phyloP scores from a whole-genome alignment of 2,888 invertebrate species.

The Pollenia griseotomentosa region DNA sequence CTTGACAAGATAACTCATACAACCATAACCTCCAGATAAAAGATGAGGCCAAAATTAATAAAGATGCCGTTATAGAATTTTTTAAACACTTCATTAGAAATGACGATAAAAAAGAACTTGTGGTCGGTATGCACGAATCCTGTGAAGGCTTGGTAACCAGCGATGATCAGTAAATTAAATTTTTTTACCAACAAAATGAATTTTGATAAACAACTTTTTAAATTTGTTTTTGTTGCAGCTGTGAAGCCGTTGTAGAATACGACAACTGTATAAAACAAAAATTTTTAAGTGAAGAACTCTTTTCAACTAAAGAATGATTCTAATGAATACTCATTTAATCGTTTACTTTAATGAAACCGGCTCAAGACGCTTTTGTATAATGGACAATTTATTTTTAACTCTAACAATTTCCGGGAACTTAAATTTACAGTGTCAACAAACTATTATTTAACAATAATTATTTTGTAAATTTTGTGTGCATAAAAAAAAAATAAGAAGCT shows the following conservation, averaged over 20 bases:
- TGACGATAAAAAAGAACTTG: constrained; percentile 77
- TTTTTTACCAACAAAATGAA: not conserved
- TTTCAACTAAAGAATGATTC: constrained; percentile 14
- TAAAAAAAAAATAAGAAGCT: too few species aligned
- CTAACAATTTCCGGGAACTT: constrained; percentile 38
- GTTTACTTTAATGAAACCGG: not conserved
- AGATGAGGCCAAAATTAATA: constrained; percentile 79
- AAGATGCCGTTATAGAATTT: constrained; percentile 77
- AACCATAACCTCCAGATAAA: constrained; percentile 76
- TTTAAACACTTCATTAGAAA: constrained; percentile 75
- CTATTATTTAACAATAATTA: not conserved
- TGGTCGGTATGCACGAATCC: constrained; percentile 74
- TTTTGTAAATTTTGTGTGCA: too few species aligned
- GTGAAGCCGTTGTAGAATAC: constrained; percentile 80
- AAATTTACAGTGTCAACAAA: constrained; percentile 52
- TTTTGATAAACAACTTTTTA: not conserved
- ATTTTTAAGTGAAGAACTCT: constrained; percentile 77
- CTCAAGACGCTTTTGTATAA: constrained; percentile 15
- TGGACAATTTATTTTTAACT: constrained; percentile 9
- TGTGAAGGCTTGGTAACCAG: constrained; percentile 78
- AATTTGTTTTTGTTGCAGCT: constrained; percentile 73
- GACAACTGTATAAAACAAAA: constrained; percentile 77
- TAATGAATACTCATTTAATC: constrained; percentile 8
- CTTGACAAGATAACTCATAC: not conserved
- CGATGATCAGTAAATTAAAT: constrained; percentile 80